Evolutionary conservation across 2,113 vertebrate genomes (phyloP), one percentile per base, ranked within the genome.

Genomic region (Menidia beryllina): DNA sequence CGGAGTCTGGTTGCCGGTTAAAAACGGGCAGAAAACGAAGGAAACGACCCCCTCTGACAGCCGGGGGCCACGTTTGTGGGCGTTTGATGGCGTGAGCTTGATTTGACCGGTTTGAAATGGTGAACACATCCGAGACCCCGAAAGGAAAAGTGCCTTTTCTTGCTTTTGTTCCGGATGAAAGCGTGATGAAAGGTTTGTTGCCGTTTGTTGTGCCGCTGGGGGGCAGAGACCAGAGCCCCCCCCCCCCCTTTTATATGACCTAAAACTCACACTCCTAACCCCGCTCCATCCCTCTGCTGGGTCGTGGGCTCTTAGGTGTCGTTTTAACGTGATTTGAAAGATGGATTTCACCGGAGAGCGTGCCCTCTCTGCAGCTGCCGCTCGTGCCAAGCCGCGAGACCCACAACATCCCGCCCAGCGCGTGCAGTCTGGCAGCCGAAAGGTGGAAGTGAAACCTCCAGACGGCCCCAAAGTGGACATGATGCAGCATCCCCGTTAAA

Each of bases 391-490:
- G 12, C 50, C 20, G 1, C 39, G n/a, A 21, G 43, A 15, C 20
- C 6, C 20, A 17, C 3, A 36, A 34, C 68, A 20, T 41, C 57
- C 59, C 1, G 12, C 50, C 25, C 7, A 26, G 64, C 26, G 7
- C 79, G 23, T 75, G 61, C 47, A 36, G 27, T 5, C n/a, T n/a
- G n/a, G 58, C 20, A 2, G 39, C 51, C 65, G 64, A 59, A 85
- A 88, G 85, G 81, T 88, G 81, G 88, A 90, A 90, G 79, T 86
- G 83, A 88, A 82, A 90, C 36, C 0, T 59, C 36, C 62, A 77
- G 45, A 53, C 8, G 43, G 61, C 20, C 43, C 49, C n/a, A n/a
- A n/a, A n/a, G 27, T 34, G 49, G 53, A 81, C 79, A 47, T 59
- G 62, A 47, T 59, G 62, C 62, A 71, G 63, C 45, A 5, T 72